A percentile compares a stretch with the other conserved stretches of the same genome.
These are phyloP conservation scores for Mustela lutreola DNA, from an alignment of 2,113 vertebrate genomes.

Conservation along the genomic window DNA sequence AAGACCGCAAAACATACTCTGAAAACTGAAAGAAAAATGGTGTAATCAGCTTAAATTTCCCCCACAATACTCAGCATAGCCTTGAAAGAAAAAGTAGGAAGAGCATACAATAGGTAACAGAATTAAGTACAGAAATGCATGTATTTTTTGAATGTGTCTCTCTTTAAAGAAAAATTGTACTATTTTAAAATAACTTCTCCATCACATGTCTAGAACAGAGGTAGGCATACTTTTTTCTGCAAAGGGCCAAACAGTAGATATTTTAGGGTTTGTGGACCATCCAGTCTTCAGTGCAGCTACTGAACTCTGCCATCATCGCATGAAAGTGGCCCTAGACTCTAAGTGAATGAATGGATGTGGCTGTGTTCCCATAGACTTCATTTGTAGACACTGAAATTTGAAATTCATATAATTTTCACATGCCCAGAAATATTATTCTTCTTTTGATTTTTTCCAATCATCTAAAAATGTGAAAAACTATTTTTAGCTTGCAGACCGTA, in stretches of 20 bases:
- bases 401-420: background rate
- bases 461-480: background rate
- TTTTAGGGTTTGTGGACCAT: background rate
- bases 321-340: background rate
- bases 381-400: background rate
- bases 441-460: background rate
- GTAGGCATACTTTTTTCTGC: background rate
- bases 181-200: background rate
- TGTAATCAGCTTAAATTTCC: background rate
- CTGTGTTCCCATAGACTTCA: background rate
- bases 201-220: background rate
- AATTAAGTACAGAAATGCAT: background rate
- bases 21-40: background rate
- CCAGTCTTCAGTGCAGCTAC: no score
- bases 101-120: background rate
- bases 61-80: background rate
- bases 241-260: background rate
- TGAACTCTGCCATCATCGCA: background rate
- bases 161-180: background rate
- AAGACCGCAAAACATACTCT: background rate
- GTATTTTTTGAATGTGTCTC: background rate
- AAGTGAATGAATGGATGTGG: rapidly evolving
- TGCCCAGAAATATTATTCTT: background rate
- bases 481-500: background rate
- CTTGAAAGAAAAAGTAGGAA: background rate